phyloP scores from a whole-genome alignment of 2,113 vertebrate genomes.

The Microcebus tavaratra region DNA sequence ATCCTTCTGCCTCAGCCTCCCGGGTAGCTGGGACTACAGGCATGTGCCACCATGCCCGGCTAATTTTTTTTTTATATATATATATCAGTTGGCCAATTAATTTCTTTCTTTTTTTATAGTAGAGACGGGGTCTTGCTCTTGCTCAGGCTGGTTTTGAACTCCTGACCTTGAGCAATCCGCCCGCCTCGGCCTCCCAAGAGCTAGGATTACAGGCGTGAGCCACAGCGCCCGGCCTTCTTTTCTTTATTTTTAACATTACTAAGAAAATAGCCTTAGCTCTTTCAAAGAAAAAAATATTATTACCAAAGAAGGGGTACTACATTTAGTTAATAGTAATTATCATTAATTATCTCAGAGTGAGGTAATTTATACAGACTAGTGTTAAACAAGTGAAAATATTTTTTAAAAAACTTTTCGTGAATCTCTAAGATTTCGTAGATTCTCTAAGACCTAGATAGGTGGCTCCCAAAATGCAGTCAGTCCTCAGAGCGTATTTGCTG shows the following conservation, averaged over 20 bases:
- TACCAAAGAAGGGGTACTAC: not conserved
- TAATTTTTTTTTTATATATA: too few species aligned
- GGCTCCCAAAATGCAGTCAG: not conserved
- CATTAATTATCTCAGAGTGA: not conserved
- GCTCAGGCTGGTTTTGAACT: too few species aligned
- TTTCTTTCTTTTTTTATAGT: too few species aligned
- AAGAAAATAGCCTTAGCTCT: not conserved
- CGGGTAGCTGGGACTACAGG: too few species aligned
- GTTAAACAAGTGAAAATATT: constrained; percentile 29
- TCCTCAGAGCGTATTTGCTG: not conserved
- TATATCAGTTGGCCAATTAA: too few species aligned
- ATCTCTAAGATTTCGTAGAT: not conserved
- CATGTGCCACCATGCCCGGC: too few species aligned
- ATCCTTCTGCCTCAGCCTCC: too few species aligned
- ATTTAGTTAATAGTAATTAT: constrained; percentile 12
- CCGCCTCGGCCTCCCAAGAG: too few species aligned
- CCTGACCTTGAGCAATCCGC: too few species aligned
- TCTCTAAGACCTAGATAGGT: not conserved
- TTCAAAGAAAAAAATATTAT: not conserved
- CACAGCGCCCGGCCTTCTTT: not conserved
- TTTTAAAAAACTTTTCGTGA: not conserved
- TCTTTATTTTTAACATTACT: not conserved
- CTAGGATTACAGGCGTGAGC: too few species aligned
- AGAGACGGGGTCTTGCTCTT: too few species aligned
- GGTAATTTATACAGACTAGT: not conserved